Percentiles rank a stretch among this genome's conserved stretches.
phyloP scores from a whole-genome alignment of 2,113 vertebrate species.

The Grantiella picta region DNA sequence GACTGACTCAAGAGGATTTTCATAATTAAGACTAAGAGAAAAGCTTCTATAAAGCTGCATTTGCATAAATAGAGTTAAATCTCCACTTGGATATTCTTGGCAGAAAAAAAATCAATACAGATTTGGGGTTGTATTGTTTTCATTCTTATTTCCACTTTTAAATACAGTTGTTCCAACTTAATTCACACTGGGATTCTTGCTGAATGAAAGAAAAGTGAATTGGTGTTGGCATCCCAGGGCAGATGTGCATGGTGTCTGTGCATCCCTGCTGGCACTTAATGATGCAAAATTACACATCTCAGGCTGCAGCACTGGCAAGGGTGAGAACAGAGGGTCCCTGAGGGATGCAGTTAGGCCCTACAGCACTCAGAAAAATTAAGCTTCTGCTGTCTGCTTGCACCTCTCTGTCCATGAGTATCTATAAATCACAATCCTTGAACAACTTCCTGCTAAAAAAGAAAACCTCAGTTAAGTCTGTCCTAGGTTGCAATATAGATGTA shows the following conservation, averaged over 20 bases:
- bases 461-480: not conserved
- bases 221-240: not conserved
- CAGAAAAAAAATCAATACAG: not conserved
- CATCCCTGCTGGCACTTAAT: not conserved
- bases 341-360: not conserved
- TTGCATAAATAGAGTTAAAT: conserved; percentile 47
- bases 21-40: conserved; percentile 63
- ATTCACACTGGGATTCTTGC: not conserved
- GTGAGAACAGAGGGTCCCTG: not conserved
- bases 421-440: not conserved
- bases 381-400: not conserved
- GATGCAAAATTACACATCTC: not conserved
- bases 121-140: conserved; percentile 8
- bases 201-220: not conserved
- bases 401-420: not conserved
- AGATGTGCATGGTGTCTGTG: not conserved
- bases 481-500: too few relatives aligned
- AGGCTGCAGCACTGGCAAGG: not conserved
- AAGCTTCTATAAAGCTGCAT: conserved; percentile 53
- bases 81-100: not conserved
- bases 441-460: not conserved
- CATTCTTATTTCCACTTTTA: conserved; percentile 38
- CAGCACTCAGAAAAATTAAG: not conserved
- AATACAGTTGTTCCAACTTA: conserved; percentile 11
- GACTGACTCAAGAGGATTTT: conserved; percentile 58